Percentiles rank a stretch among this genome's conserved stretches.
Conservation (phyloP, 2,888 invertebrate genomes). For the Melieria crassipennis region DNA sequence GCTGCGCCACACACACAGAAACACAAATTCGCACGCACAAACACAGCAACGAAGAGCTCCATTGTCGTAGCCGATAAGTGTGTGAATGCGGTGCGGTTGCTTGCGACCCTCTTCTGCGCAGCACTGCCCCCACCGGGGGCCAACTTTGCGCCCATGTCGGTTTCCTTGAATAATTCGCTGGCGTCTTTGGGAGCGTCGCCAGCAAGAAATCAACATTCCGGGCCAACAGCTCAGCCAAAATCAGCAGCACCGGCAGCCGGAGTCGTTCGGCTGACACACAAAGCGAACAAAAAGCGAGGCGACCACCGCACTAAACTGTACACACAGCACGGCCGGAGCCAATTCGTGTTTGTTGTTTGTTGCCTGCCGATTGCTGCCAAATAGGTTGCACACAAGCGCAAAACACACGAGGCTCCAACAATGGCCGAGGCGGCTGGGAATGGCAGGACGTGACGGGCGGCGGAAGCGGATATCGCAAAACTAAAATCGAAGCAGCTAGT, state of each 20-base stretch:
- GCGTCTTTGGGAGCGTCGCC: constrained; percentile 6
- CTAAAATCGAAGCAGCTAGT: too few species aligned
- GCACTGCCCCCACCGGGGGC: not conserved
- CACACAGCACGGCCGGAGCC: constrained; percentile 15
- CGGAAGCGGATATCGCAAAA: too few species aligned
- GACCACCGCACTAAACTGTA: not conserved
- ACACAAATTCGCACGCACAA: too few species aligned
- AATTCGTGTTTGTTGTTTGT: constrained; percentile 11
- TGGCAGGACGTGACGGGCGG: too few species aligned
- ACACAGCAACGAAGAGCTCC: too few species aligned
- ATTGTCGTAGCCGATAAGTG: too few species aligned
- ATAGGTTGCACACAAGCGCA: constrained; percentile 26
- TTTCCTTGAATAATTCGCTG: constrained; percentile 16
- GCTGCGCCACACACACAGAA: not conserved
- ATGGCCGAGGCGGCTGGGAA: too few species aligned
- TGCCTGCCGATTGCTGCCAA: constrained; percentile 23
- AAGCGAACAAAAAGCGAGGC: not conserved
- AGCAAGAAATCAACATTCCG: constrained; percentile 16
- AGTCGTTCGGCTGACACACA: not conserved
- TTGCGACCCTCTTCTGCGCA: too few species aligned
- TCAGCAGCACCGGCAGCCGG: not conserved
- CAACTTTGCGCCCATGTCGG: not conserved
- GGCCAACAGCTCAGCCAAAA: constrained; percentile 3
- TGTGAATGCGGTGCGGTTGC: too few species aligned
- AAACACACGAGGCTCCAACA: too few species aligned